These are phyloP conservation scores for Pandemis cinnamomeana DNA, from an alignment of 2,888 invertebrate species.

Conservation along the genomic window DNA sequence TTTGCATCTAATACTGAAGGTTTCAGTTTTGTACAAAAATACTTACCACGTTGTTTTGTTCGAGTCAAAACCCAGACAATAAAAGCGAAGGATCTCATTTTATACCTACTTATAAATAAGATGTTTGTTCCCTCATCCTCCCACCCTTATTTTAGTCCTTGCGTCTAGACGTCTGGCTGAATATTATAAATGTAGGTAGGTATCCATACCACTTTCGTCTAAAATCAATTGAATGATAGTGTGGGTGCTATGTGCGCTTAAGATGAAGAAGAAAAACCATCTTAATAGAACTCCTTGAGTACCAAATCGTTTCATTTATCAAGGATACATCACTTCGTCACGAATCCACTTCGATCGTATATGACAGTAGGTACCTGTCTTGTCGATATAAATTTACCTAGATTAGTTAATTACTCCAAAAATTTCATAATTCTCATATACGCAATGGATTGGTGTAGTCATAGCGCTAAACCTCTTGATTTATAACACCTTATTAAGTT, in stretches of 20 bases:
- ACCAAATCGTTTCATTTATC: not conserved
- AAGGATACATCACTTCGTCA: no score
- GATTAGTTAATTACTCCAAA: no score
- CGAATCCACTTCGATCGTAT: no score
- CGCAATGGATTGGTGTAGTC: no score
- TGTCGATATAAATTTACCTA: no score
- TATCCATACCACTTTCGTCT: not conserved
- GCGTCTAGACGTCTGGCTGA: constrained; percentile 40
- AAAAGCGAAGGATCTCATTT: not conserved
- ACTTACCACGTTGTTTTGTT: not conserved
- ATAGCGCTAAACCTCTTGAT: no score
- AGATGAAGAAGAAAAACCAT: not conserved
- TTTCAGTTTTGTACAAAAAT: no score
- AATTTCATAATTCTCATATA: no score
- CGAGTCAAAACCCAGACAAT: not conserved
- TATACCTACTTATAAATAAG: not conserved
- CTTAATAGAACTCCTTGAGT: not conserved
- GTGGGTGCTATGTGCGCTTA: not conserved
- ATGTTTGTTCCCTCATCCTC: not conserved
- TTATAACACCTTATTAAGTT: no score
- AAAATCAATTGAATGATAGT: not conserved
- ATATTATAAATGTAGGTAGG: not conserved
- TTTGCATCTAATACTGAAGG: no score
- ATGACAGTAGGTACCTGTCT: no score
- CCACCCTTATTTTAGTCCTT: not conserved